phyloP scores from a whole-genome alignment of 2,888 invertebrate species.

The Neria commutata region DNA sequence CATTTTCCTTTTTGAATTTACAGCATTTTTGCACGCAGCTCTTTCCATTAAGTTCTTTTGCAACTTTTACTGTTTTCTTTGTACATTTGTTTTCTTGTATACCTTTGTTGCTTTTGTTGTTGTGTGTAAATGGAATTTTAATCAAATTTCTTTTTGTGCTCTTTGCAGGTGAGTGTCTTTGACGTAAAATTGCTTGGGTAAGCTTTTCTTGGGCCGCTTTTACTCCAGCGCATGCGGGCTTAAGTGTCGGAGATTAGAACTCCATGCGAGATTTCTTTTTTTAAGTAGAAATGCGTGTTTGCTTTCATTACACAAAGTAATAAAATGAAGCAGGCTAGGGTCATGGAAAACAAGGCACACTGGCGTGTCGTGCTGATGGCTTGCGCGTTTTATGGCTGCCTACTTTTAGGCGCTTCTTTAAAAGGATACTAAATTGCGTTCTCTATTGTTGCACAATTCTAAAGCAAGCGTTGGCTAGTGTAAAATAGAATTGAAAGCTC shows the following conservation, averaged over 20 bases:
- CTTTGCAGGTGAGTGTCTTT: not conserved
- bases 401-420: too few relatives aligned
- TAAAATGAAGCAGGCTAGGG: not conserved
- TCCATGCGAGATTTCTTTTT: not conserved
- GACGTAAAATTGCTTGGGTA: not conserved
- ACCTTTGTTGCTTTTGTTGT: not conserved
- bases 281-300: not conserved
- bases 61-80: not conserved
- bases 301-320: not conserved
- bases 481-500: too few relatives aligned
- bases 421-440: too few relatives aligned
- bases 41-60: too few relatives aligned
- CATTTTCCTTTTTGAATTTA: too few relatives aligned
- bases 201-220: not conserved
- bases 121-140: not conserved
- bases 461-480: too few relatives aligned
- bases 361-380: too few relatives aligned
- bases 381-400: too few relatives aligned
- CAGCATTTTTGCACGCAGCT: too few relatives aligned
- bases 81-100: not conserved
- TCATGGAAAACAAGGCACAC: too few relatives aligned
- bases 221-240: not conserved
- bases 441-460: too few relatives aligned
- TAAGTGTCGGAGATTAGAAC: not conserved
- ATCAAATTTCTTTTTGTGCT: not conserved